Base-by-base conservation (phyloP, 2,797 vertebrate genomes). In the Paratrypauchen microcephalus region DNA sequence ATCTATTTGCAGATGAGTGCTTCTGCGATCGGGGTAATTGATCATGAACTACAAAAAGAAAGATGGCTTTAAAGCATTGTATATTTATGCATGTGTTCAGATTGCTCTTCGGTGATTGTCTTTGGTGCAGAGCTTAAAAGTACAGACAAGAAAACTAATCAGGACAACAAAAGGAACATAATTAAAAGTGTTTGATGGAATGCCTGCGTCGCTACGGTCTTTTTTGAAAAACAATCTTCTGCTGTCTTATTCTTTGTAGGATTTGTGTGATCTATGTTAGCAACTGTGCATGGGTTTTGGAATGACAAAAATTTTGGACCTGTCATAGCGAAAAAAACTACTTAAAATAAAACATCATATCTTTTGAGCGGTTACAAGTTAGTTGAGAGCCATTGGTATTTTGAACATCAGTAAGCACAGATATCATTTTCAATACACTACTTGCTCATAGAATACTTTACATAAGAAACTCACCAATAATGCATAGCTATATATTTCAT, bases 11-110 rank as follows among this genome's bases (percentile, higher is more conserved):
- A 58, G 30, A n/a, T 45, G 36, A 36, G 41, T 18, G 26, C 60
- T 56, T 6, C 45, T 69, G 55, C 2, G 63, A 39, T 66, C 45
- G 21, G 23, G 18, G 4, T 1, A 32, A 65, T 23, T 57, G 47
- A 52, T 45, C 45, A 47, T 30, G 62, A 72, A 66, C 66, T 65
- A 23, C 18, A 52, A 48, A 18, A 64, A 47, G 52, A 9, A 48
- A 50, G 1, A 12, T 3, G 16, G 18, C 11, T 19, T n/a, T 60
- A 11, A 36, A 36, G 18, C 32, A 12, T 13, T 6, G 6, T 4
- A 7, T 54, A 28, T 26, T 23, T 23, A 11, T n/a, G 21, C 4
- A 11, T 5, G 19, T 61, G 8, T 21, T n/a, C 12, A 19, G 48
- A 52, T 57, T 26, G 13, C 13, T 28, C 9, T 18, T 11, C 7